Base-by-base conservation (phyloP, 2,113 vertebrate genomes). In the Phalacrocorax pelagicus region DNA sequence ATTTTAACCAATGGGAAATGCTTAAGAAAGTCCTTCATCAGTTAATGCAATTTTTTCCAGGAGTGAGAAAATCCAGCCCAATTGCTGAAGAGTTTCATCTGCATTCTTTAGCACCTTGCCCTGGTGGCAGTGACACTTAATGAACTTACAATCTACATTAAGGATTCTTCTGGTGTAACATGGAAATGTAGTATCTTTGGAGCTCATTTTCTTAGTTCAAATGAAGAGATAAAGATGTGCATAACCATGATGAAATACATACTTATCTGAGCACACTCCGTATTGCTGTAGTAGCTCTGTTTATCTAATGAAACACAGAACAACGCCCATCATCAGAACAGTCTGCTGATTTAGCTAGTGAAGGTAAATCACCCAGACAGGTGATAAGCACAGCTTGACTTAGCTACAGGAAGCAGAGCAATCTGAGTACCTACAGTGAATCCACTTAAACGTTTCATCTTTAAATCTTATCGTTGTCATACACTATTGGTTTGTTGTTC, bases 311-410 rank as follows among this genome's bases (percentile, higher is more conserved):
- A 70, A 78, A 67, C 54, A 36, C 57, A 91, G 61, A 82, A 42
- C 32, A 72, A 27, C 0, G 1, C 26, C 66, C 70, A 83, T 66
- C 42, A 79, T 47, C 51, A 38, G 77, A 91, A 84, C 54, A 20
- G 9, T 59, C 44, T 86, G 58, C 52, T 88, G 75, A 80, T 86
- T 75, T 80, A 86, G 23, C 90, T 71, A 46, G 44, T 23, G 62
- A 83, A 91, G n/a, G 22, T 91, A 59, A 91, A 92, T 86, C 72
- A 63, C 52, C 32, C 81, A 67, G 86, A 71, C 27, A 91, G 75
- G 81, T 86, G 54, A 91, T 91, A 75, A 91, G 86, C 62, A 88
- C 67, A 88, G 71, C 62, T 88, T 80, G 77, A 86, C n/a, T 71
- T 62, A 80, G n/a, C 47, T 88, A 71, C 38, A 72, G n/a, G 62